Evolutionary conservation across 2,797 vertebrate genomes (phyloP).

Genomic region (Rhabdomys pumilio): DNA sequence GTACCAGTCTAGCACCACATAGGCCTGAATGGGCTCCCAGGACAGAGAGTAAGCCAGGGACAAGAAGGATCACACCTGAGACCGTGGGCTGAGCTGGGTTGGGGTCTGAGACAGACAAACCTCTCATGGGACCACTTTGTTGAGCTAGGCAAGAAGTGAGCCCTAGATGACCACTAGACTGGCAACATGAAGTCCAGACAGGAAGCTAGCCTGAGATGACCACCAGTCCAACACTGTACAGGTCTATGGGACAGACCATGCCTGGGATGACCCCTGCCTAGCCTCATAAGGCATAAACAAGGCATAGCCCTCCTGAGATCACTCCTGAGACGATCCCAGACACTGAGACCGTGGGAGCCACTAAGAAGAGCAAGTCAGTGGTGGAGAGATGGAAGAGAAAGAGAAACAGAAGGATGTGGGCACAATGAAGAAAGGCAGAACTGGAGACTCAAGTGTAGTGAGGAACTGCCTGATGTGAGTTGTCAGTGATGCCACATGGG

Average conservation of each 20-base stretch:
- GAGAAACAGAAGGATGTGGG: not conserved
- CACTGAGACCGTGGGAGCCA: not conserved
- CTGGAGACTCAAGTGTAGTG: not conserved
- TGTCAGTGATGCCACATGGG: not conserved
- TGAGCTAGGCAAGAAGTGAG: not conserved
- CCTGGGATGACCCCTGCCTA: not conserved
- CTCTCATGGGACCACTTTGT: not conserved
- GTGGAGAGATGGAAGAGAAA: not conserved
- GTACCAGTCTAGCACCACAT: not conserved
- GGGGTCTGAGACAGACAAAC: not conserved
- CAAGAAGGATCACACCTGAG: not conserved
- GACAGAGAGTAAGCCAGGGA: not conserved
- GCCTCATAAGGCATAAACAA: not conserved
- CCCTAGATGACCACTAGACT: not conserved
- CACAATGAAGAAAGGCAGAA: not conserved
- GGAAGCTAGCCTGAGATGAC: not conserved
- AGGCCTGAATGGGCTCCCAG: not conserved
- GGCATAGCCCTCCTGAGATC: not conserved
- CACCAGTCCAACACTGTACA: not conserved
- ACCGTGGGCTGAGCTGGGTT: not conserved
- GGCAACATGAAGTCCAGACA: not conserved
- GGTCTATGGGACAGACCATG: not conserved
- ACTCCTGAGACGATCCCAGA: not conserved
- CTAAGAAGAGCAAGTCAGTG: not conserved
- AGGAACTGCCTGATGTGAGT: not conserved